A percentile compares a stretch with the other conserved stretches of the same genome.
These are phyloP conservation scores for Siniperca undulata DNA, from an alignment of 2,797 vertebrate genomes.

Conservation along the genomic window DNA sequence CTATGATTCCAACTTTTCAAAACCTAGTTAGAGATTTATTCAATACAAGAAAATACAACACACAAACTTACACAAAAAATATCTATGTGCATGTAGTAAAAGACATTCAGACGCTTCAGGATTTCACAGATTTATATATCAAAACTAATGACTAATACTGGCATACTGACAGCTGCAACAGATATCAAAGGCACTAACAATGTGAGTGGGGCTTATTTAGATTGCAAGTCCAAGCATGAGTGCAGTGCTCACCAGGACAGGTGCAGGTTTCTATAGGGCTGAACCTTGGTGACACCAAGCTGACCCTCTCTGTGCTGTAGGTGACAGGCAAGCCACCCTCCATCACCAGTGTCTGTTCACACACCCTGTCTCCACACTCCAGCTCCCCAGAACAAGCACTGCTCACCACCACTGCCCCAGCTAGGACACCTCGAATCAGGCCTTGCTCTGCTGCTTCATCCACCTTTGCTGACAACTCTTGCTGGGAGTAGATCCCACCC, in stretches of 20 bases:
- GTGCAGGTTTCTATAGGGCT: constrained; percentile 78
- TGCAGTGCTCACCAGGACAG: constrained; percentile 77
- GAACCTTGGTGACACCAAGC: constrained; percentile 90
- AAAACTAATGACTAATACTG: neutral
- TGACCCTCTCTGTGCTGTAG: constrained; percentile 93
- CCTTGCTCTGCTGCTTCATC: constrained; percentile 87
- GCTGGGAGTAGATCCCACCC: constrained; percentile 81
- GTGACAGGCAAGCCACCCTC: constrained; percentile 87
- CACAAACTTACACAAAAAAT: neutral
- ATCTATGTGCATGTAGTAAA: neutral
- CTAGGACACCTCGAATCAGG: constrained; percentile 88
- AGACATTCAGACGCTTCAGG: neutral
- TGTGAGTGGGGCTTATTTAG: constrained; percentile 1
- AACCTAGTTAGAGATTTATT: neutral
- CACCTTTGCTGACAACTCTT: constrained; percentile 88
- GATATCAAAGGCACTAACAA: neutral
- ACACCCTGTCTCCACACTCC: constrained; percentile 91
- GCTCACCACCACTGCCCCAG: constrained; percentile 86
- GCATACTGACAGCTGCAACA: neutral
- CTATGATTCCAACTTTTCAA: neutral
- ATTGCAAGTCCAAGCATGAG: neutral
- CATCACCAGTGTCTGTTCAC: constrained; percentile 89
- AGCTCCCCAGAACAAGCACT: constrained; percentile 88
- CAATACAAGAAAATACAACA: neutral
- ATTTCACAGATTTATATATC: neutral